phyloP scores from a whole-genome alignment of 1,140 invertebrate species.

The Pogonus chalceus region DNA sequence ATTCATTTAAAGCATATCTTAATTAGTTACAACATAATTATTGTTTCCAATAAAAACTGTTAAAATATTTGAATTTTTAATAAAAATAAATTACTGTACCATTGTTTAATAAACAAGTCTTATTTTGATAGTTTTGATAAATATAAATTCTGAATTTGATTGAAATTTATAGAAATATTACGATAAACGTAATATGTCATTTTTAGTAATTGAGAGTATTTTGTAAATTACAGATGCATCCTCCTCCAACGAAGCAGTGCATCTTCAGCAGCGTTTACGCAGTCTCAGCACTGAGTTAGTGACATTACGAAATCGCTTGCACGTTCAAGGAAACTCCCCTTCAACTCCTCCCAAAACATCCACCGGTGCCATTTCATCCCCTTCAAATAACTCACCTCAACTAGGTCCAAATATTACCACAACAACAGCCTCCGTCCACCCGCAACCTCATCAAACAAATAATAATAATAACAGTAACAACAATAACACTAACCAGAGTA shows the following conservation, averaged over 20 bases:
- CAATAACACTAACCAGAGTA: slow-evolving; percentile 15
- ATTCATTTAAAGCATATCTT: no score
- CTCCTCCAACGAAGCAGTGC: slow-evolving; percentile 84
- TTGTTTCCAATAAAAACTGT: no score
- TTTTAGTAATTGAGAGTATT: slow-evolving; percentile 8
- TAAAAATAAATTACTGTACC: no score
- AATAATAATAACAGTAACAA: slow-evolving; percentile 14
- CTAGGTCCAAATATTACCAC: slow-evolving; percentile 28
- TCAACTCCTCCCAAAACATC: slow-evolving; percentile 23
- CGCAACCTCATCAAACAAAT: slow-evolving; percentile 26
- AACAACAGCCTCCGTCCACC: slow-evolving; percentile 35
- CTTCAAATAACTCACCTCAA: slow-evolving; percentile 19
- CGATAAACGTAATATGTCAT: no score
- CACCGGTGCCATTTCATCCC: slow-evolving; percentile 19
- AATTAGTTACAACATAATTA: no score
- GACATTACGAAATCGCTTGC: slow-evolving; percentile 74
- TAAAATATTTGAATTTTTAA: no score
- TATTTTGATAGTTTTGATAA: no score
- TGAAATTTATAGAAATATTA: no score
- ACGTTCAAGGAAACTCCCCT: slow-evolving; percentile 50
- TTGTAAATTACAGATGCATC: slow-evolving; percentile 66
- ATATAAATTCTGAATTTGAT: no score
- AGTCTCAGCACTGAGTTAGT: slow-evolving; percentile 83
- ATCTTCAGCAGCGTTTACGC: slow-evolving; percentile 77
- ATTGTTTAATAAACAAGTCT: no score